Evolutionary conservation across 2,797 vertebrate genomes (phyloP), one percentile per base, ranked within the genome.

Genomic region (Oceanodroma leucorhoa): DNA sequence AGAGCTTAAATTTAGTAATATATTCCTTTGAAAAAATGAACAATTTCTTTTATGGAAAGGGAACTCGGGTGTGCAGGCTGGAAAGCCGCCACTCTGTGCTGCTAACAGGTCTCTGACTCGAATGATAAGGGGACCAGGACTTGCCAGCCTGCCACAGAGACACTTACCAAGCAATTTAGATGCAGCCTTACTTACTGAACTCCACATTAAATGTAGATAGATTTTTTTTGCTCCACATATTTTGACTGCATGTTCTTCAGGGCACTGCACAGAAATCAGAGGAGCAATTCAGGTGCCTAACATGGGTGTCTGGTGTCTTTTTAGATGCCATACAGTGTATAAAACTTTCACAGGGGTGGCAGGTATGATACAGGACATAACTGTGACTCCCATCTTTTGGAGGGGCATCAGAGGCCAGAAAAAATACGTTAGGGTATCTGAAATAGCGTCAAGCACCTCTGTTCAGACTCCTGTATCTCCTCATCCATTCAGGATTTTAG

Each of bases 171-270:
- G 93, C 80, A 90, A 90, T 95, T 96, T 93, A 86, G 76, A 90
- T 90, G 87, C 91, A 93, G 76, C 30, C 64, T 91, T 86, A 89
- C 93, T 67, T 91, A 78, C 87, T 94, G 80, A 96, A 64, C 41
- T 94, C 58, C 54, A 69, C 65, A 81, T 86, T 93, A 95, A 93
- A 88, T 43, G 69, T 11, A 94, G 87, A 90, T 83, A 54, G 87
- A 70, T 93, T 76, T 94, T 94, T 94, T 94, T 96, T 89, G 32
- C 76, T 94, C 57, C 76, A 65, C 94, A 40, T 94, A 95, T 91
- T 96, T 94, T 88, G 66, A 78, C 58, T 94, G 57, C 64, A 14
- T 73, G 30, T 62, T 94, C 66, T 87, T 55, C 84, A 66, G 55
- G 36, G 64, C 60, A 45, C 36, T 70, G 43, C 66, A 81, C 24